A percentile compares a stretch with the other conserved stretches of the same genome.
These are phyloP conservation scores for Micrasema minimum DNA, from an alignment of 1,140 invertebrate species.

Conservation along the genomic window DNA sequence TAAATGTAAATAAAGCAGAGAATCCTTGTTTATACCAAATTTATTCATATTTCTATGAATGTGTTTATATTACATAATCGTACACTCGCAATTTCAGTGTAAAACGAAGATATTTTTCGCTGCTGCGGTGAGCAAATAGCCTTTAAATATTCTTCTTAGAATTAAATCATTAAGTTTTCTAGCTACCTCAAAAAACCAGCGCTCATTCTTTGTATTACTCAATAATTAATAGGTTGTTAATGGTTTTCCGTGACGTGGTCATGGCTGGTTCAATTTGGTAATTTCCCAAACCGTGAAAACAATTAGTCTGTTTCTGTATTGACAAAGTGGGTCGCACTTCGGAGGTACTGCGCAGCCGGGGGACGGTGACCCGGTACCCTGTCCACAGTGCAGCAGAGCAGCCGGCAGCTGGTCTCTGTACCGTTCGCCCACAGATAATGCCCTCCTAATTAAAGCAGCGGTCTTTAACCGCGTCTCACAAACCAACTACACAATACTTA, in stretches of 20 bases:
- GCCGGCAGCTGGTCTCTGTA: slow-evolving; percentile 31
- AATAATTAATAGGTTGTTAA: too few species aligned
- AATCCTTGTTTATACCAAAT: slow-evolving; percentile 7
- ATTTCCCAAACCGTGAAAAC: not conserved
- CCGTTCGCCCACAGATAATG: slow-evolving; percentile 51
- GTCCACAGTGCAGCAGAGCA: not conserved
- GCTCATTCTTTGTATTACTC: too few species aligned
- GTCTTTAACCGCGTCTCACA: slow-evolving; percentile 32
- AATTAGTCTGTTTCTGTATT: slow-evolving; percentile 4
- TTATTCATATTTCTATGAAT: too few species aligned
- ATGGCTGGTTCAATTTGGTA: too few species aligned
- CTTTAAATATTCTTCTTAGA: not conserved
- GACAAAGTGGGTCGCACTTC: slow-evolving; percentile 15
- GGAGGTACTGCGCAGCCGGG: too few species aligned
- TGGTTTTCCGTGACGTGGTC: too few species aligned
- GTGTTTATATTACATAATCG: too few species aligned
- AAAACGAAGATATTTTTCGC: not conserved
- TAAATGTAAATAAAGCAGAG: not conserved
- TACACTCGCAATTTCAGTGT: not conserved
- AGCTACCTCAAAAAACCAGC: too few species aligned
- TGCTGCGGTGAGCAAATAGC: not conserved
- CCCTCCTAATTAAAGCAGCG: slow-evolving; percentile 52
- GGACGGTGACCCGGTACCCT: too few species aligned
- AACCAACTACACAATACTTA: slow-evolving; percentile 52
- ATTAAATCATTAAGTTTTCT: too few species aligned